Evolutionary conservation across 2,113 vertebrate species (phyloP).

Genomic region (Vidua chalybeata): DNA sequence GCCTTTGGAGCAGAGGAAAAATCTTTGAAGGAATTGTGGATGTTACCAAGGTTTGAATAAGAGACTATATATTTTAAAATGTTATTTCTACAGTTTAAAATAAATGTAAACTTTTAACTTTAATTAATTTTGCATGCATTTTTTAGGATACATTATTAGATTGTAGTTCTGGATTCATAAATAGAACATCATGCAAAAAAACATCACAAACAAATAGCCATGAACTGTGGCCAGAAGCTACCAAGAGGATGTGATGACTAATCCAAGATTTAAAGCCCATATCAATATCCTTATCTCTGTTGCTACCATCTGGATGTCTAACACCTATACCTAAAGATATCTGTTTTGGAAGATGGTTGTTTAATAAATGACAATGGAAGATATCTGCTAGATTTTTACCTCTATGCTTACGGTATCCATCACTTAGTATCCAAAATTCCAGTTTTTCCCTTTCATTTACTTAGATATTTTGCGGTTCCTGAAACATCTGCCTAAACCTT

Average conservation of each 20-base stretch:
- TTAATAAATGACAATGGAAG: background rate
- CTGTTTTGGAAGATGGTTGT: background rate
- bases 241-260: background rate
- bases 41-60: constrained; percentile 74
- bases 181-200: background rate
- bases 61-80: background rate
- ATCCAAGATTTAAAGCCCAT: background rate
- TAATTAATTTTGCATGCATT: background rate
- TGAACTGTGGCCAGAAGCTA: background rate
- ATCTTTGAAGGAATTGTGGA: constrained; percentile 43
- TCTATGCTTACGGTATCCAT: background rate
- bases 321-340: background rate
- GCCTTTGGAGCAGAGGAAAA: constrained; percentile 65
- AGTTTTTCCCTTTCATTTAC: background rate
- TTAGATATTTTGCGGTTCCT: background rate
- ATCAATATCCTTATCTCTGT: background rate
- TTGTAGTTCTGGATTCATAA: background rate
- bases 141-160: background rate
- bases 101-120: background rate
- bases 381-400: background rate
- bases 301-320: background rate
- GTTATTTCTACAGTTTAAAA: background rate
- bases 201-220: background rate
- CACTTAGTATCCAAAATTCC: background rate
- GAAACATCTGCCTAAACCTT: background rate